phyloP scores from a whole-genome alignment of 1,140 invertebrate species.

The Chrysoperla carnea region DNA sequence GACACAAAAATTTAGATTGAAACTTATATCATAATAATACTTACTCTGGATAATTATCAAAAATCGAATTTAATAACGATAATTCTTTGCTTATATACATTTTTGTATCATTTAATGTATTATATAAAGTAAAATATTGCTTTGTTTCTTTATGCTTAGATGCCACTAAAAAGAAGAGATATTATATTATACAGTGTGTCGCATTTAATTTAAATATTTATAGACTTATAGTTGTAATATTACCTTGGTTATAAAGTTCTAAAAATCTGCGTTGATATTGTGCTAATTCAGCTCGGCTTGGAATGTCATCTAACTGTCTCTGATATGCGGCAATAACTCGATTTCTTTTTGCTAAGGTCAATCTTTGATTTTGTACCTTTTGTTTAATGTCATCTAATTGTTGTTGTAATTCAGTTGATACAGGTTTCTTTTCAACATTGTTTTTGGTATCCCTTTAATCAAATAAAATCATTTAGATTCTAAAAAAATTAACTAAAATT shows the following conservation, averaged over 20 bases:
- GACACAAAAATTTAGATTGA: no score
- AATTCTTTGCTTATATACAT: conserved; percentile 84
- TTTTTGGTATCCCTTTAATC: conserved; percentile 15
- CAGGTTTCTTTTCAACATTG: conserved; percentile 18
- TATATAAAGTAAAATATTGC: conserved; percentile 92
- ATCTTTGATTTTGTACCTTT: conserved; percentile 32
- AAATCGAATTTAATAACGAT: conserved; percentile 79
- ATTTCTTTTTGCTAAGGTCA: conserved; percentile 63
- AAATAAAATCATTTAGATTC: conserved; percentile 13
- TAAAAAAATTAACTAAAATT: conserved; percentile 16
- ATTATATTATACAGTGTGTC: no score
- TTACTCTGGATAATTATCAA: conserved; percentile 83
- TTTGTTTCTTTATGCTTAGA: conserved; percentile 92
- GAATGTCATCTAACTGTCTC: conserved; percentile 76
- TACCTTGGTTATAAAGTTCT: conserved; percentile 92
- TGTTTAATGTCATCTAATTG: conserved; percentile 40
- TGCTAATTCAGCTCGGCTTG: conserved; percentile 75
- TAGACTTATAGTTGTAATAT: no score
- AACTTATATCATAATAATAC: conserved; percentile 18
- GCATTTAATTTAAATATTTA: no score
- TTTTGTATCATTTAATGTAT: conserved; percentile 87
- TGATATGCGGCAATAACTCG: conserved; percentile 59
- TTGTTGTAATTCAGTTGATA: conserved; percentile 21
- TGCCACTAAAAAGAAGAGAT: conserved; percentile 60
- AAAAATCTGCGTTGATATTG: conserved; percentile 93